Base-by-base conservation (phyloP, 2,113 vertebrate species). In the Pelvicachromis taeniatus region DNA sequence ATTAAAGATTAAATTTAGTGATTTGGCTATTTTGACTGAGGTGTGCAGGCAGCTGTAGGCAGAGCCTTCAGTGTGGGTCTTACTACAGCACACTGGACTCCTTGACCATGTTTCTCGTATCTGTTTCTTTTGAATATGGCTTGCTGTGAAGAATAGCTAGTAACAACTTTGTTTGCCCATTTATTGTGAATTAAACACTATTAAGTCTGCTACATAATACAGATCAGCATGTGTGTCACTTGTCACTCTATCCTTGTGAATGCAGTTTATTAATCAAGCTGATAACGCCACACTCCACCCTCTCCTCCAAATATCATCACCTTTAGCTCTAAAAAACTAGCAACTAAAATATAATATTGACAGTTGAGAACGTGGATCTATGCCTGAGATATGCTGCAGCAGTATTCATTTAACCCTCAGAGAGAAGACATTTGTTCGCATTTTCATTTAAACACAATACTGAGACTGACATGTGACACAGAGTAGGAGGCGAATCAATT, bases 181-280 rank as follows among this genome's bases (percentile, higher is more conserved):
- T 42, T 68, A 42, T 38, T 40, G 0, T 68, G 0, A 26, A 9
- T 0, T 23, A 45, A 68, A 68, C n/a, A 42, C 12, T 68, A 26
- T 68, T 26, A 16, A 38, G 38, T 16, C 38, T 68, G 63, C 38
- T 68, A 26, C 12, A 9, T 16, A 68, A 23, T 68, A 68, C 13
- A 16, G 38, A 10, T 23, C 16, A 23, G 21, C 10, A 26, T 48
- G 40, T 29, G 14, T 19, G 42, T 17, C 5, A 29, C 65, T 73
- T 1, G 1, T 4, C 14, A 10, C 42, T 23, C 40, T 29, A 73
- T 10, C 5, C 53, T 12, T 54, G 21, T 23, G 53, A 11, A 54
- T 19, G 14, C 65, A 19, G 17, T 19, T 52, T 50, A 50, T 7
- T 17, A 50, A 50, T 50, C 48, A 29, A 52, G 48, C 48, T 19